phyloP scores from a whole-genome alignment of 2,797 vertebrate genomes.

The Lepilemur septentrionalis region DNA sequence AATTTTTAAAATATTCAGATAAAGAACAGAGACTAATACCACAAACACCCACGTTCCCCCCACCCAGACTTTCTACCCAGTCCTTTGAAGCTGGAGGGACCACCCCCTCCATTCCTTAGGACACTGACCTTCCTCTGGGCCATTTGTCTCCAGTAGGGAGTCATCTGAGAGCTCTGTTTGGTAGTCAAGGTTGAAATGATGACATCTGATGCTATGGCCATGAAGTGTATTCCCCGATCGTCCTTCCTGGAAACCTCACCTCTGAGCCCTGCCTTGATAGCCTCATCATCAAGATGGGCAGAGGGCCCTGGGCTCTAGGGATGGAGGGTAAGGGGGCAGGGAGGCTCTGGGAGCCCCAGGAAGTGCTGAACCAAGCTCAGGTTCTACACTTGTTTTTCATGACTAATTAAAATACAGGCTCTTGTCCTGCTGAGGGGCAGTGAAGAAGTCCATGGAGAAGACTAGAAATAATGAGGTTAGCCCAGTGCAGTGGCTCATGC shows the following conservation, averaged over 20 bases:
- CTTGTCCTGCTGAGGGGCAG: background rate
- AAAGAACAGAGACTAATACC: slow-evolving; percentile 11
- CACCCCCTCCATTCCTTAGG: background rate
- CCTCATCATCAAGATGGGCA: background rate
- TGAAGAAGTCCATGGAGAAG: background rate
- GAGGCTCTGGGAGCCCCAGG: background rate
- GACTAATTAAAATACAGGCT: background rate
- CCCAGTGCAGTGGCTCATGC: background rate
- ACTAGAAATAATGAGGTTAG: background rate
- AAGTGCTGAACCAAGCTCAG: background rate
- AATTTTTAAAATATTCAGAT: background rate
- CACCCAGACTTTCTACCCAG: background rate
- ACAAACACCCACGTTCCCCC: background rate
- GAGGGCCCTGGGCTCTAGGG: background rate
- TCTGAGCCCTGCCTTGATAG: background rate
- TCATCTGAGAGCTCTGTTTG: background rate
- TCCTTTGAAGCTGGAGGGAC: background rate
- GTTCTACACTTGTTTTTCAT: background rate
- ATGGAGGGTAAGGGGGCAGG: background rate
- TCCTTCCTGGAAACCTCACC: background rate
- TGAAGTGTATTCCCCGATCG: background rate
- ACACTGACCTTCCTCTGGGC: background rate
- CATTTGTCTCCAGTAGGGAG: background rate
- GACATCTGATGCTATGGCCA: background rate
- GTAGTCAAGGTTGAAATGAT: background rate